Evolutionary conservation across 2,797 vertebrate species (phyloP).

Genomic region (Halcyon leucocephala): DNA sequence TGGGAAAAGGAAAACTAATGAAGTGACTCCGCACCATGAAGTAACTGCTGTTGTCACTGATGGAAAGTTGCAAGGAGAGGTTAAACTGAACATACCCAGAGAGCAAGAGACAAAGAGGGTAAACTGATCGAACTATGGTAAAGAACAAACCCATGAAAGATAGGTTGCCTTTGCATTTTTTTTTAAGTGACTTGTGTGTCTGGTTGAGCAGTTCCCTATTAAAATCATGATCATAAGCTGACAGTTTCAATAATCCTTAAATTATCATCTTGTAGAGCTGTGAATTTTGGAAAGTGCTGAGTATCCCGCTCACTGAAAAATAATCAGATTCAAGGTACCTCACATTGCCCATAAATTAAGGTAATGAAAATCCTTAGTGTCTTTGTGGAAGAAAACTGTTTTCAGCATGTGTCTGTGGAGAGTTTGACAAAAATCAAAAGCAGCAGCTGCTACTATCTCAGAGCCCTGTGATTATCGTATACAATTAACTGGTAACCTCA

Average conservation of each 20-base stretch:
- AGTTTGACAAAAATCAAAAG: constrained; percentile 23
- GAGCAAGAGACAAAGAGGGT: neutral
- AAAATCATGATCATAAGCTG: neutral
- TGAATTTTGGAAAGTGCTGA: neutral
- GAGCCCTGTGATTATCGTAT: neutral
- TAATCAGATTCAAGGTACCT: neutral
- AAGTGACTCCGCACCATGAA: neutral
- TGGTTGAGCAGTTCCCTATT: neutral
- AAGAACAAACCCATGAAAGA: neutral
- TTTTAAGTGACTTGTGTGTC: neutral
- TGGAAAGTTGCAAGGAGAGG: neutral
- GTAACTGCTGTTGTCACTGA: neutral
- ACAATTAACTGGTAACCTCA: neutral
- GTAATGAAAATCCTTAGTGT: neutral
- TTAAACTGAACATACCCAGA: neutral
- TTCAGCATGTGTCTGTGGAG: neutral
- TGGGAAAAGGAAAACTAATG: neutral
- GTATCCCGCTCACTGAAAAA: neutral
- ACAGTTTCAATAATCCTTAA: neutral
- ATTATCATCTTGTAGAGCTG: neutral
- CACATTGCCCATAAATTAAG: neutral
- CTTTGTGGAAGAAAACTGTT: neutral
- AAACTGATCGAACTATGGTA: neutral
- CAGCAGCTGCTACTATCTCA: neutral
- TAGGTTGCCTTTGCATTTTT: neutral